Percentiles rank a stretch among this genome's conserved stretches.
Conservation (phyloP, 2,888 invertebrate species). For the Ectemnius continuus region DNA sequence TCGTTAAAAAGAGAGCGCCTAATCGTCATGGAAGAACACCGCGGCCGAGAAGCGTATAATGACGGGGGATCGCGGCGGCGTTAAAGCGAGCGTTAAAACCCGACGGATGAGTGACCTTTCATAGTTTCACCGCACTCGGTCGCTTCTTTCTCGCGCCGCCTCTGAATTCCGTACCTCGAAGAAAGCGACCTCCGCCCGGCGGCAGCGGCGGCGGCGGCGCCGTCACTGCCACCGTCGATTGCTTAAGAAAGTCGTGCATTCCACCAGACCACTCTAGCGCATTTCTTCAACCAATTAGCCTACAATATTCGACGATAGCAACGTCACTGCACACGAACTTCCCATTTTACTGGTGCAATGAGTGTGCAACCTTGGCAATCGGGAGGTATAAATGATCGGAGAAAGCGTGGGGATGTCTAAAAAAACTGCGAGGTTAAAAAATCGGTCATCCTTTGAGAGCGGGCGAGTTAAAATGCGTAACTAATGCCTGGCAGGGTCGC, state of each 20-base stretch:
- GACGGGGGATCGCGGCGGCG: slow-evolving; percentile 15
- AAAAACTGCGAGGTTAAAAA: too few species aligned
- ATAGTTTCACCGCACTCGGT: slow-evolving; percentile 32
- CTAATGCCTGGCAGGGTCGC: too few species aligned
- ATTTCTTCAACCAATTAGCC: too few species aligned
- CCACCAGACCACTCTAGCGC: too few species aligned
- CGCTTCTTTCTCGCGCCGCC: slow-evolving; percentile 15
- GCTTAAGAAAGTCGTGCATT: slow-evolving; percentile 5
- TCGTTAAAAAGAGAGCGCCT: slow-evolving; percentile 30
- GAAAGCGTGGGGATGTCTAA: too few species aligned
- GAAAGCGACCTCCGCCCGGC: slow-evolving; percentile 17
- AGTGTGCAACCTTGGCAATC: too few species aligned
- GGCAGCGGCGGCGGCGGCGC: not conserved
- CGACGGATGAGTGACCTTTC: slow-evolving; percentile 49
- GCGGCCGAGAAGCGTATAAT: slow-evolving; percentile 39
- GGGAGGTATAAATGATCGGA: too few species aligned
- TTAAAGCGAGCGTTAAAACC: slow-evolving; percentile 37
- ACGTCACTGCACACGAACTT: too few species aligned
- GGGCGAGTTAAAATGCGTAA: too few species aligned
- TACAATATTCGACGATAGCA: too few species aligned
- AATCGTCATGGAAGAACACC: slow-evolving; percentile 35
- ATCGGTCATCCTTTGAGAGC: too few species aligned
- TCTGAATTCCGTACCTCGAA: slow-evolving; percentile 25
- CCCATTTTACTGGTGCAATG: too few species aligned
- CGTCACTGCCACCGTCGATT: slow-evolving; percentile 9